Percentiles rank a stretch among this genome's conserved stretches.
These are phyloP conservation scores for Parazoanthus atlanticus DNA, from an alignment of 92 coral and sea anemone genomes.

Conservation along the genomic window DNA sequence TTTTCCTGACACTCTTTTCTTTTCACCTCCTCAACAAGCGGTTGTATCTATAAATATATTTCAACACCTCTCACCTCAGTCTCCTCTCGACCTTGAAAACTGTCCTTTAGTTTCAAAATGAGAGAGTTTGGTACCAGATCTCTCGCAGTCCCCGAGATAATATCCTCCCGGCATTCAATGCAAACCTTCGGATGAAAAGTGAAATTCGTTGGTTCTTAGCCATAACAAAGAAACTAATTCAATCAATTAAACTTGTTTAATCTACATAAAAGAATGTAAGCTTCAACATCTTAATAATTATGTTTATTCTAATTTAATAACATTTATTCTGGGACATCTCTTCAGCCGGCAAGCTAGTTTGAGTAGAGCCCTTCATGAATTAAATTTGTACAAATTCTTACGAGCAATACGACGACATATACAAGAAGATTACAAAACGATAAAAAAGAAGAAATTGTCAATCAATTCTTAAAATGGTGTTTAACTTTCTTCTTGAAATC, in stretches of 20 bases:
- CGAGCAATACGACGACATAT: not conserved
- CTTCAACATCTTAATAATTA: not conserved
- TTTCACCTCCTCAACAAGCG: too few species aligned
- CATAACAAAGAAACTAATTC: too few species aligned
- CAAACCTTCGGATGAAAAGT: constrained; percentile 57
- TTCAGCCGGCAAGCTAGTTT: not conserved
- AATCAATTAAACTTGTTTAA: too few species aligned
- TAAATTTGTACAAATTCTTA: too few species aligned
- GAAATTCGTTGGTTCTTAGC: not conserved
- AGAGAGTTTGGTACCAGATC: constrained; percentile 85
- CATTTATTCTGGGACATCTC: not conserved
- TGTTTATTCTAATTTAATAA: not conserved
- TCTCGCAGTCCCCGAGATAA: constrained; percentile 84
- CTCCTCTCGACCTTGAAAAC: constrained; percentile 54
- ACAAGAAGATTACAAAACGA: too few species aligned
- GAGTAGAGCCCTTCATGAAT: not conserved
- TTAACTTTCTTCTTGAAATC: too few species aligned
- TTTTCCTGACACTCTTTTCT: too few species aligned
- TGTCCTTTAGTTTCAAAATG: constrained; percentile 63
- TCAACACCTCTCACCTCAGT: constrained; percentile 27
- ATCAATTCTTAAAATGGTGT: too few species aligned
- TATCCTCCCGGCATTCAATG: constrained; percentile 66
- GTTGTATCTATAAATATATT: too few species aligned
- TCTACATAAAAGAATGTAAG: too few species aligned
- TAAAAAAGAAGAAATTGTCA: too few species aligned